Base-by-base conservation (phyloP, 1,140 invertebrate species). In the Nasonia vitripennis region DNA sequence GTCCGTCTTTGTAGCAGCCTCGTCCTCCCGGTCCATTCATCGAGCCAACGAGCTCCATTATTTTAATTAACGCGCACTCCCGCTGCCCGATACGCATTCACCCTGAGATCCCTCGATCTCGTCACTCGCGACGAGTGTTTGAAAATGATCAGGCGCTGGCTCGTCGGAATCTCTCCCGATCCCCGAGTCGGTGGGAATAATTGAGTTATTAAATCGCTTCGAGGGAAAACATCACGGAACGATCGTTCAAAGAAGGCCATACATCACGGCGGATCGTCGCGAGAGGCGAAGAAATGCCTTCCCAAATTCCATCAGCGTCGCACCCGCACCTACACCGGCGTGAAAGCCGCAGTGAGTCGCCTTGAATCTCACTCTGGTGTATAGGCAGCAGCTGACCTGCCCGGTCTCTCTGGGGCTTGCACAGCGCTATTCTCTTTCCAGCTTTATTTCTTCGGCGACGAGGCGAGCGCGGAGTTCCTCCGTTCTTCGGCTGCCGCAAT, bases 251-350 rank as follows among this genome's bases (percentile, higher is more conserved):
- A 20, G 20, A 45, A 31, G 73, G 6, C n/a, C 17, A 78, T 62
- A 62, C 48, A 67, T 62, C 45, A 62, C 20, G 14, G 12, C 14
- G 20, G 34, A 70, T 70, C 62, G 78, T 70, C 68, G 34, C 34
- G 34, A 37, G 34, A 37, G 34, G 34, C 34, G 51, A 62, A 67
- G 51, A 68, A 80, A 81, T 73, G 45, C 80, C 27, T 48, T 27
- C 17, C n/a, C 70, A 11, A 51, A 81, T 81, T 81, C 67, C 80
- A 81, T 81, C 55, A 73, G 31, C 80, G 80, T 51, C 78, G 34
- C 31, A 27, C 62, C 9, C 62, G 62, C 68, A 71, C 70, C 20
- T 45, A 37, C 5, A 67, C 9, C 41, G 34, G 78, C 80, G 80
- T 81, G 68, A 73, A 81, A 51, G 41, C 80, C 51, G 55, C 55